Evolutionary conservation across 1,140 invertebrate species (phyloP).

Genomic region (Cardiocondyla obscurior): DNA sequence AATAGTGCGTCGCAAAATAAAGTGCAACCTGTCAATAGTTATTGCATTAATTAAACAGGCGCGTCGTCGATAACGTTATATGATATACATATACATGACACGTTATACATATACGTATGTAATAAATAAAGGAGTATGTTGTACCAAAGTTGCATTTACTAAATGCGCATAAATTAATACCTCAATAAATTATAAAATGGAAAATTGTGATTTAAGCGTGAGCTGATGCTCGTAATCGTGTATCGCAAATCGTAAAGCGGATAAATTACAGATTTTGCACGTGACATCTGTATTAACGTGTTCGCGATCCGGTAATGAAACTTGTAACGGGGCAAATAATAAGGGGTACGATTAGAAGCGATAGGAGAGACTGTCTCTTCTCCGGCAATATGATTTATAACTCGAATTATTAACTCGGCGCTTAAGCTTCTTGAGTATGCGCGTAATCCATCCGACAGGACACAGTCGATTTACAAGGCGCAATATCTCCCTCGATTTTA

Average conservation of each 20-base stretch:
- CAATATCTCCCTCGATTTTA: slow-evolving; percentile 67
- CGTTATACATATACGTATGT: background rate
- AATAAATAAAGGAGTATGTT: slow-evolving; percentile 5
- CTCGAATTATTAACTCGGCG: slow-evolving; percentile 66
- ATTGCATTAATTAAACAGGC: slow-evolving; percentile 17
- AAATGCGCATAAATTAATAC: background rate
- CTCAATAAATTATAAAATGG: background rate
- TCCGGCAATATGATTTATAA: slow-evolving; percentile 60
- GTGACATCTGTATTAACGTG: background rate
- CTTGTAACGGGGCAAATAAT: slow-evolving; percentile 36
- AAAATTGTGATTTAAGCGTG: background rate
- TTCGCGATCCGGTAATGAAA: slow-evolving; percentile 21
- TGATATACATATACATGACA: background rate
- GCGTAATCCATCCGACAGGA: slow-evolving; percentile 61
- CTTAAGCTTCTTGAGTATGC: slow-evolving; percentile 65
- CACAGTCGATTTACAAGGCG: slow-evolving; percentile 68
- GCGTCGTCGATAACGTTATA: slow-evolving; percentile 12
- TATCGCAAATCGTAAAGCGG: no score
- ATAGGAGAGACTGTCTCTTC: background rate
- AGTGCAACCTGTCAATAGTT: background rate
- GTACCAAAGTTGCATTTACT: background rate
- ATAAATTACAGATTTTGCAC: background rate
- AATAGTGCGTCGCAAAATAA: background rate
- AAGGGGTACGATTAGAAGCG: slow-evolving; percentile 18
- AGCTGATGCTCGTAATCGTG: background rate